Conservation (phyloP, 1,140 invertebrate species). For the Trichonephila clavipes region DNA sequence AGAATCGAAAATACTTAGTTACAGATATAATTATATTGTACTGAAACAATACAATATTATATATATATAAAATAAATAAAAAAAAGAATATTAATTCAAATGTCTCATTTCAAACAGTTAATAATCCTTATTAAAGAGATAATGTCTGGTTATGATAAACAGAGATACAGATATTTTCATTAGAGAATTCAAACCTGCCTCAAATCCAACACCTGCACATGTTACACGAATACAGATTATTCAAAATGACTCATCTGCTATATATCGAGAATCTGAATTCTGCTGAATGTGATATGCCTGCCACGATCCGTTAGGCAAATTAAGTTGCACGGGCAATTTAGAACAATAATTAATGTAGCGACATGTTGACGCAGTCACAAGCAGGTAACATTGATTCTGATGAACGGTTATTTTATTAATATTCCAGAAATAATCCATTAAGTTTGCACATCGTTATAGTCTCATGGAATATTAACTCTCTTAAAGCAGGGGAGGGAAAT, state of each 20-base stretch:
- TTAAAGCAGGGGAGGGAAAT: background rate
- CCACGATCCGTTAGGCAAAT: conserved; percentile 53
- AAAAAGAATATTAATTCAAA: no score
- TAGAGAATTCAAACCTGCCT: background rate
- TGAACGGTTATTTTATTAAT: conserved; percentile 57
- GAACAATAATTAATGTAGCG: conserved; percentile 51
- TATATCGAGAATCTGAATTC: conserved; percentile 5
- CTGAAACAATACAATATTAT: no score
- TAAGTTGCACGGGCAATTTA: conserved; percentile 60
- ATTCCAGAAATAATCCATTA: conserved; percentile 34
- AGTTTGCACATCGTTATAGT: conserved; percentile 25
- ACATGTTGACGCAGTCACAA: conserved; percentile 22
- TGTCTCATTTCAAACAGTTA: no score
- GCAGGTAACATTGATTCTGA: conserved; percentile 28
- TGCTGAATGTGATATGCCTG: conserved; percentile 3
- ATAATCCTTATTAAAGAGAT: no score
- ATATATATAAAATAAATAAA: no score
- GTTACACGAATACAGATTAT: background rate
- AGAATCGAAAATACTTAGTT: no score
- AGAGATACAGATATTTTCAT: background rate
- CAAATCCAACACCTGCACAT: background rate
- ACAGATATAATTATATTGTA: no score
- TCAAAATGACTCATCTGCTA: background rate
- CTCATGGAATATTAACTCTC: conserved; percentile 37
- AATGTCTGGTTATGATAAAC: background rate